These are phyloP conservation scores for Arge pagana DNA, from an alignment of 2,888 invertebrate genomes.

Conservation along the genomic window DNA sequence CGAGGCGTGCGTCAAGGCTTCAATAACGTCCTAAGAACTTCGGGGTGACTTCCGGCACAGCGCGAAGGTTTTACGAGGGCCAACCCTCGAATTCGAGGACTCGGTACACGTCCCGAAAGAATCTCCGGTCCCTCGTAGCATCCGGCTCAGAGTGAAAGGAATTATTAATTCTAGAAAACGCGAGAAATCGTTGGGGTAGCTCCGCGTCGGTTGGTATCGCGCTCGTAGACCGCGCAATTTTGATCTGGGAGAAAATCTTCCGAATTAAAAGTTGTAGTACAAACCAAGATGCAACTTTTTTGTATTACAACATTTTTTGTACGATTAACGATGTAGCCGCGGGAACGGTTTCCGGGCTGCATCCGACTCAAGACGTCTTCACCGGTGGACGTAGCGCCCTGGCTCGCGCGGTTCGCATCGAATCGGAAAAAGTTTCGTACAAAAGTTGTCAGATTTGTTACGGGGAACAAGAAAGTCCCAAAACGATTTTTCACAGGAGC, in stretches of 20 bases:
- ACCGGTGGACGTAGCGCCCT: no score
- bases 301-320: neutral
- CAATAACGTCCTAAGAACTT: conserved; percentile 20
- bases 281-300: neutral
- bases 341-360: no score
- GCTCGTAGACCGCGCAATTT: neutral
- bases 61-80: conserved; percentile 27
- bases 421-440: no score
- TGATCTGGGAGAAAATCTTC: neutral
- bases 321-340: no score
- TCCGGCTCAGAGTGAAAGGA: conserved; percentile 27
- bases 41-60: conserved; percentile 13
- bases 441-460: no score
- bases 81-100: conserved; percentile 26
- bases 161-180: conserved; percentile 28
- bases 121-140: neutral
- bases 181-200: conserved; percentile 1
- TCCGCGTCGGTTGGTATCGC: no score
- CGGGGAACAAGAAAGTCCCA: no score
- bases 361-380: no score
- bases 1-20: neutral
- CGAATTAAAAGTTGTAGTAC: neutral
- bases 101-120: conserved; percentile 19
- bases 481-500: no score
- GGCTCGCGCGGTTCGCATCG: no score